Base-by-base conservation (phyloP, 2,113 vertebrate species). In the Camelus dromedarius region DNA sequence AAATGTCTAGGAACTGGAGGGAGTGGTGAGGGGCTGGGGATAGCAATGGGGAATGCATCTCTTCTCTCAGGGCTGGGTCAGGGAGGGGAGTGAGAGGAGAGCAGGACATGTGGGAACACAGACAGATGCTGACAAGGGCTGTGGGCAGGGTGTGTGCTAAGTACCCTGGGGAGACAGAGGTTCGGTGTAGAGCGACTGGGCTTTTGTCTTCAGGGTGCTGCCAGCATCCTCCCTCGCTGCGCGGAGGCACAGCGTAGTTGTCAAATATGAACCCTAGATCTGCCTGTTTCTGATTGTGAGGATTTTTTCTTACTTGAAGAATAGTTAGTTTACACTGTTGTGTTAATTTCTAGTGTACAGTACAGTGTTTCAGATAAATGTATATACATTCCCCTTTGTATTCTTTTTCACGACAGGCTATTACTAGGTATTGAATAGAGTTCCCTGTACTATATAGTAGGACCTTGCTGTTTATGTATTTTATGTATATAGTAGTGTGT, bases 1-100 rank as follows among this genome's bases (percentile, higher is more conserved):
- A 96, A 97, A 89, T 96, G 89, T 20, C 30, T 93, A 52, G 89
- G 91, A 95, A 91, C n/a, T 50, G 38, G 73, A 89, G 52, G 70
- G 81, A 88, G 70, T 26, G 30, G 12, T 28, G 50, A 95, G 35
- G 67, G 67, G 35, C 32, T 50, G 48, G 58, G 58, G 81, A 52
- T 6, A 79, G 20, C 1, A 3, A 69, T 88, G 52, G 79, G 76
- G 70, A 85, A 69, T 60, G 16, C 42, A 80, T 56, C 75, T 56
- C 35, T 76, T 72, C 26, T 82, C 38, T 60, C 54, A 76, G 80
- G 67, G 26, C 12, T 30, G 66, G 22, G 48, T 26, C 79, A 62
- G 46, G 88, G 84, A 88, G n/a, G 26, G 19, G 19, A 64, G 48
- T 14, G 50, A 56, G 58, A 80, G 50, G 24, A 19, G 54, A 82